Conservation (phyloP, 2,888 invertebrate genomes). For the Coenonympha glycerion region DNA sequence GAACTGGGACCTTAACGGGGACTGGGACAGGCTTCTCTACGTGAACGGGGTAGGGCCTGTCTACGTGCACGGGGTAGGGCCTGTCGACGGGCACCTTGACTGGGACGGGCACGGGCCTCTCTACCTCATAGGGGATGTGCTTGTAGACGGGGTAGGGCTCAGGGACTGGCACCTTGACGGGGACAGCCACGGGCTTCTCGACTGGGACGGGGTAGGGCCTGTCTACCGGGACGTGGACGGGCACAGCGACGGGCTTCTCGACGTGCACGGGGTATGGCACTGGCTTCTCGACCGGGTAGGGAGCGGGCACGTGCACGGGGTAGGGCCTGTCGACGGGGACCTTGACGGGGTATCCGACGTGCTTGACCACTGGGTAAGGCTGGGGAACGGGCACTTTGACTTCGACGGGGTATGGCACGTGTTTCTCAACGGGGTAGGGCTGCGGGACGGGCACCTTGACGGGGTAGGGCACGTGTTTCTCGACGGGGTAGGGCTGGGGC, state of each 20-base stretch:
- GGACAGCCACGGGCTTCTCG: conserved; percentile 69
- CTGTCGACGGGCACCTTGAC: conserved; percentile 81
- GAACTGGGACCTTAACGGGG: conserved; percentile 72
- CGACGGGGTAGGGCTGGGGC: conserved; percentile 87
- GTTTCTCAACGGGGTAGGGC: conserved; percentile 87
- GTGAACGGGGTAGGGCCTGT: conserved; percentile 61
- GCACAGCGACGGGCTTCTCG: conserved; percentile 78
- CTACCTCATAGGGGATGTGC: conserved; percentile 78
- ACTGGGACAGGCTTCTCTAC: conserved; percentile 77
- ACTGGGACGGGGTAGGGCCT: conserved; percentile 77
- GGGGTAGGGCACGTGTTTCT: conserved; percentile 83
- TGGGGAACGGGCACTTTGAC: conserved; percentile 85
- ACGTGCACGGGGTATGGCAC: conserved; percentile 79
- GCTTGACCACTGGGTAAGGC: conserved; percentile 82
- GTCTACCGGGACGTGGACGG: conserved; percentile 79
- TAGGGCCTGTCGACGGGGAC: conserved; percentile 82
- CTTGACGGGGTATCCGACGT: conserved; percentile 80
- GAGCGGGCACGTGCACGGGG: conserved; percentile 80
- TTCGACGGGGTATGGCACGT: conserved; percentile 82
- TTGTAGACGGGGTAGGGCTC: conserved; percentile 80
- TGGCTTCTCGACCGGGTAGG: conserved; percentile 78
- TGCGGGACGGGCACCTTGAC: conserved; percentile 85
- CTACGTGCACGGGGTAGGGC: conserved; percentile 77
- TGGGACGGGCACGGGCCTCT: conserved; percentile 77
- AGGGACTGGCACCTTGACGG: conserved; percentile 76